Base-by-base conservation (phyloP, 1,140 invertebrate genomes). In the Ctenoplectra terminalis region DNA sequence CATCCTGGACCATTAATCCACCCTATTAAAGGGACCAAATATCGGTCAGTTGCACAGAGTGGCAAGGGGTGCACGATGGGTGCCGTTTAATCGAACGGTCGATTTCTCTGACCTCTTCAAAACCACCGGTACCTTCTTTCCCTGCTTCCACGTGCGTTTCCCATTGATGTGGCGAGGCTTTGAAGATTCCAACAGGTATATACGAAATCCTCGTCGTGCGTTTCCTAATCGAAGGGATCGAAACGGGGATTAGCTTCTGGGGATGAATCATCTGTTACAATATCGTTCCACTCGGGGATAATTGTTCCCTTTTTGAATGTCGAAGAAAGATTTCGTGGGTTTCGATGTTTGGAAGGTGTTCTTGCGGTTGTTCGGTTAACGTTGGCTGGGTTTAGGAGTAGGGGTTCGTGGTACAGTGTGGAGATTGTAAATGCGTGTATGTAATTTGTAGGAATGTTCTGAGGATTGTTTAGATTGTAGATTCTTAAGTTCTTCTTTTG, bases 41-140 rank as follows among this genome's bases (percentile, higher is more conserved):
- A 88, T 88, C 87, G 87, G 87, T 88, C 87, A 88, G 83, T 88
- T 79, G 31, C 40, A 60, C 20, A 15, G n/a, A n/a, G n/a, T n/a
- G n/a, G n/a, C n/a, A n/a, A n/a, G n/a, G n/a, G n/a, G n/a, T n/a
- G n/a, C n/a, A n/a, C n/a, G n/a, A n/a, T n/a, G n/a, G n/a, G n/a
- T n/a, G n/a, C n/a, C n/a, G n/a, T n/a, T n/a, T n/a, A n/a, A n/a
- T n/a, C n/a, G n/a, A 56, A 43, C 64, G 48, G 40, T 61, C 69
- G 76, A 87, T 87, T 87, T 60, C 74, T 60, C 72, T 40, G 73
- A 76, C 48, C 23, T 69, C 20, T 54, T 52, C 40, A 1, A 23
- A n/a, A 20, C 31, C 58, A 60, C 37, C 20, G 37, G 23, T 40
- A 23, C 9, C 34, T 37, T 50, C 66, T 43, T 31, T 26, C n/a